Evolutionary conservation across 2,113 vertebrate species (phyloP).

Genomic region (Scytalopus superciliaris): DNA sequence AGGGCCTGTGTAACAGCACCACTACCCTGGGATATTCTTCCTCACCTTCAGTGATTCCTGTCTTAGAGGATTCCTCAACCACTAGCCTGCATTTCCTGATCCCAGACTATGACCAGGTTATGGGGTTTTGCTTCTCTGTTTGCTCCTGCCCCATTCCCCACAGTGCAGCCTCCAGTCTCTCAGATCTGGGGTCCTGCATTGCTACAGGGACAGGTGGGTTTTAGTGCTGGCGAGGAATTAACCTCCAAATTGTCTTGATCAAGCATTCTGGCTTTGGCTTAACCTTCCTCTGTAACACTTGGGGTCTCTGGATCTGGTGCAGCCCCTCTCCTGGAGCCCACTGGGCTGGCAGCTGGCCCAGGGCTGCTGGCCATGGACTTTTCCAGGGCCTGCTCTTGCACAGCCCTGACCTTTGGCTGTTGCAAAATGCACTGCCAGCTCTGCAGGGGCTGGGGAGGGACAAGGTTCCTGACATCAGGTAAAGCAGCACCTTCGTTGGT

Average conservation of each 20-base stretch:
- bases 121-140: not conserved
- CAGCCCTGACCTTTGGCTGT: not conserved
- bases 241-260: not conserved
- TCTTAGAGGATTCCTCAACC: not conserved
- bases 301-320: not conserved
- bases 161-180: too few species aligned
- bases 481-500: not conserved
- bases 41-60: not conserved
- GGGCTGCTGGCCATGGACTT: not conserved
- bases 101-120: not conserved
- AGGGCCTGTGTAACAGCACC: not conserved
- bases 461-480: not conserved
- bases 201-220: not conserved
- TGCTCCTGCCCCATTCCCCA: not conserved
- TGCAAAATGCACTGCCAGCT: not conserved
- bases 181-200: not conserved
- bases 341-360: not conserved
- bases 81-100: not conserved
- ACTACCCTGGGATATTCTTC: not conserved
- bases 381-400: not conserved
- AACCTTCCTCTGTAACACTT: not conserved
- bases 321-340: not conserved
- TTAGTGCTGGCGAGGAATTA: not conserved
- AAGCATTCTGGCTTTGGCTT: not conserved
- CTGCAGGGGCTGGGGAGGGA: not conserved